Percentiles rank a stretch among this genome's conserved stretches.
Conservation (phyloP, 1,140 invertebrate genomes). For the Phymastichus coffea region DNA sequence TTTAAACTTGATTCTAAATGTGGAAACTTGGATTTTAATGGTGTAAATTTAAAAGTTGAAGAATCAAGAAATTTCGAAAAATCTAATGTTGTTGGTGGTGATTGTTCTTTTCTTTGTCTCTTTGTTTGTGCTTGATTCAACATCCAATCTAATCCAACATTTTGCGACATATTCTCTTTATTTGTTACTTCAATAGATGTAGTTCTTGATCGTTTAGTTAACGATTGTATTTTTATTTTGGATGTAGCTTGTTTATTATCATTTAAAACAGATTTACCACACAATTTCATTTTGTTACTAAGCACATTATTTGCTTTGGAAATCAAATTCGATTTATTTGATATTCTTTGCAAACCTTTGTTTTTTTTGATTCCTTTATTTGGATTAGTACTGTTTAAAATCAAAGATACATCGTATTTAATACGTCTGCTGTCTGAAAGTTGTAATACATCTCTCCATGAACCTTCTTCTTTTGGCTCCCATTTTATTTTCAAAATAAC, state of each 20-base stretch:
- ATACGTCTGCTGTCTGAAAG: conserved; percentile 64
- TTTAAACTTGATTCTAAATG: background rate
- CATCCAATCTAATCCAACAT: conserved; percentile 21
- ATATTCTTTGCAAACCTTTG: too few species aligned
- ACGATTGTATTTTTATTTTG: conserved; percentile 8
- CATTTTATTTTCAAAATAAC: conserved; percentile 61
- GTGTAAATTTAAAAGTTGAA: conserved; percentile 31
- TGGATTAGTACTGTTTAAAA: conserved; percentile 38
- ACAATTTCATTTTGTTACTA: too few species aligned
- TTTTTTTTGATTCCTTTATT: conserved; percentile 32
- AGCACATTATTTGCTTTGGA: too few species aligned
- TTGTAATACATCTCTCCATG: conserved; percentile 63
- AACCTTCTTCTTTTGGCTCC: conserved; percentile 60
- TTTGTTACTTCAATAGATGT: background rate
- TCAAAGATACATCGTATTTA: conserved; percentile 66
- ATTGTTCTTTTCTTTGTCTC: conserved; percentile 21
- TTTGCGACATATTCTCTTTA: conserved; percentile 36
- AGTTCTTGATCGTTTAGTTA: conserved; percentile 23
- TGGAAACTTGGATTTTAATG: conserved; percentile 19
- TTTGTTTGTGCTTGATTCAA: conserved; percentile 28
- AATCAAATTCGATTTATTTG: too few species aligned
- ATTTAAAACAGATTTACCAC: too few species aligned
- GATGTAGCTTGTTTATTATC: background rate
- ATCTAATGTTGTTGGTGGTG: background rate
- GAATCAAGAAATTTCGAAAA: conserved; percentile 29